A percentile compares a stretch with the other conserved stretches of the same genome.
Evolutionary conservation across 2,113 vertebrate genomes (phyloP).

Genomic region (Lepus timidus): DNA sequence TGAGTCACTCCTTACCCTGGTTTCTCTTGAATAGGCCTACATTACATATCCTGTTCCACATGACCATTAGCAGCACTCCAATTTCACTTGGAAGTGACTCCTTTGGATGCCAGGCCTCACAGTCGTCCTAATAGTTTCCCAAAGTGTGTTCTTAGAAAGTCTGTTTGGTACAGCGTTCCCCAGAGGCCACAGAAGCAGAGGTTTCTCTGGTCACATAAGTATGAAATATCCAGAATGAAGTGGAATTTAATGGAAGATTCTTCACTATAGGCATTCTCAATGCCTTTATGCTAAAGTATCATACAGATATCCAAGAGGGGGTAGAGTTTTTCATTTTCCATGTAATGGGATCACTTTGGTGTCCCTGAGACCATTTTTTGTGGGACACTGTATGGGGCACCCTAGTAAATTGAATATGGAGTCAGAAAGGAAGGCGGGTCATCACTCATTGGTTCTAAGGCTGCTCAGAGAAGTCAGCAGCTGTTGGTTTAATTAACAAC

Average conservation of each 20-base stretch:
- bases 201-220: background rate
- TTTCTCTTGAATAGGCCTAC: background rate
- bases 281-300: background rate
- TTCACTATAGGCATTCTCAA: background rate
- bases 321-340: background rate
- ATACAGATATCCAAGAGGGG: background rate
- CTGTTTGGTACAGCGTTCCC: background rate
- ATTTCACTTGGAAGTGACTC: background rate
- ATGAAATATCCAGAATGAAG: background rate
- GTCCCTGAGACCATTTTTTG: background rate
- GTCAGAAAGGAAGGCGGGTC: background rate
- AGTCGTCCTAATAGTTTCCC: background rate
- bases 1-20: background rate
- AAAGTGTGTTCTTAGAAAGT: background rate
- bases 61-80: background rate
- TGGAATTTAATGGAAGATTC: background rate
- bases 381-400: background rate
- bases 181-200: background rate
- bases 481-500: background rate
- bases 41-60: background rate
- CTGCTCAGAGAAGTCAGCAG: background rate
- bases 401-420: background rate
- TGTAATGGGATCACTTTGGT: background rate
- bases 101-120: background rate
- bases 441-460: background rate